Conservation (phyloP, 2,113 vertebrate genomes). For the Platysternon megacephalum region DNA sequence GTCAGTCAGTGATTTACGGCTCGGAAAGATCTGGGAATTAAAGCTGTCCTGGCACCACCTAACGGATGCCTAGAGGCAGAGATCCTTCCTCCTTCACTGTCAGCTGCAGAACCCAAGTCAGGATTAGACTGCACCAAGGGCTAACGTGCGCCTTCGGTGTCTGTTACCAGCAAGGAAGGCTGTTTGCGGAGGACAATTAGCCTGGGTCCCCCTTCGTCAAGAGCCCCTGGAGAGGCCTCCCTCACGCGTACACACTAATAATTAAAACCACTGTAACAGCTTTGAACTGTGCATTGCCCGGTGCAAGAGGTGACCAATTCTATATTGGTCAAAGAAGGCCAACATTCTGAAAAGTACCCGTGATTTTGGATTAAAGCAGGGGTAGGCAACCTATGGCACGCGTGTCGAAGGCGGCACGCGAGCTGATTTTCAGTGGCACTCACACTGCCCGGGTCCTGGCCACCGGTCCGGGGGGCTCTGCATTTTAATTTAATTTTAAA, state of each 20-base stretch:
- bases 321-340: not conserved
- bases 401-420: too few species aligned
- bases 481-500: too few species aligned
- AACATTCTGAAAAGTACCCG: not conserved
- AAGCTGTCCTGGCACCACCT: not conserved
- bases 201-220: not conserved
- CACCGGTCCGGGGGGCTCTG: too few species aligned
- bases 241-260: not conserved
- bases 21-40: not conserved
- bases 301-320: not conserved
- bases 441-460: too few species aligned
- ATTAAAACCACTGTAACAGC: not conserved
- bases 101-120: not conserved
- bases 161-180: not conserved
- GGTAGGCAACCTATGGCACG: too few species aligned
- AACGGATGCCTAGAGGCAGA: too few species aligned
- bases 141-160: not conserved
- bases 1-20: not conserved
- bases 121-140: not conserved
- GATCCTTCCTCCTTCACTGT: not conserved
- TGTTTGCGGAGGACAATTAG: not conserved
- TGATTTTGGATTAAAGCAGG: too few species aligned
- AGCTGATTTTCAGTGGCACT: too few species aligned
- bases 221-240: not conserved
- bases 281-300: not conserved